Evolutionary conservation across 2,888 invertebrate species (phyloP).

Genomic region (Ennomos fuscantarius): DNA sequence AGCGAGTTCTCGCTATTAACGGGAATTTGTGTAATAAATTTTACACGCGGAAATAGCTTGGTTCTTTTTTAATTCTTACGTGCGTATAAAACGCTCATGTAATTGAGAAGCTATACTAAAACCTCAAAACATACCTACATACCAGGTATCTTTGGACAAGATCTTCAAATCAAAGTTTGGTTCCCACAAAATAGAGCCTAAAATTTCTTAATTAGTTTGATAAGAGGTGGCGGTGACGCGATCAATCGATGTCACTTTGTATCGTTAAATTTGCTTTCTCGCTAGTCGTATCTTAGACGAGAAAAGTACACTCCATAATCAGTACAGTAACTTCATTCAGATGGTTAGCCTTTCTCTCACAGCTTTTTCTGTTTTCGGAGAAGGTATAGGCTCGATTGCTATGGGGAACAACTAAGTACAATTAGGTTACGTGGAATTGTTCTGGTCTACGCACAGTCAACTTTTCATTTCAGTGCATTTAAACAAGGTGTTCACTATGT

Average conservation of each 20-base stretch:
- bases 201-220: slow-evolving; percentile 58
- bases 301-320: too few relatives aligned
- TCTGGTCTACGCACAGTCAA: too few relatives aligned
- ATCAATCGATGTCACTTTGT: slow-evolving; percentile 75
- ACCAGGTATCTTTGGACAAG: not conserved
- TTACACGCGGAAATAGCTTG: slow-evolving; percentile 23
- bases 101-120: too few relatives aligned
- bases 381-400: too few relatives aligned
- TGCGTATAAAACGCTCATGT: too few relatives aligned
- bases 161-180: slow-evolving; percentile 33
- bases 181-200: slow-evolving; percentile 49
- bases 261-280: slow-evolving; percentile 63
- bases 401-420: too few relatives aligned
- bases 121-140: too few relatives aligned
- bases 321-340: not conserved
- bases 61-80: too few relatives aligned
- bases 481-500: too few relatives aligned
- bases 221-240: slow-evolving; percentile 69
- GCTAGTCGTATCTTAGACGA: slow-evolving; percentile 28
- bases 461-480: too few relatives aligned
- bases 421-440: too few relatives aligned
- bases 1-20: slow-evolving; percentile 43
- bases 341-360: not conserved
- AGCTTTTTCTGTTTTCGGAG: too few relatives aligned
- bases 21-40: slow-evolving; percentile 39